Conservation (phyloP, 1,140 invertebrate species). For the Drosophila neocordata region DNA sequence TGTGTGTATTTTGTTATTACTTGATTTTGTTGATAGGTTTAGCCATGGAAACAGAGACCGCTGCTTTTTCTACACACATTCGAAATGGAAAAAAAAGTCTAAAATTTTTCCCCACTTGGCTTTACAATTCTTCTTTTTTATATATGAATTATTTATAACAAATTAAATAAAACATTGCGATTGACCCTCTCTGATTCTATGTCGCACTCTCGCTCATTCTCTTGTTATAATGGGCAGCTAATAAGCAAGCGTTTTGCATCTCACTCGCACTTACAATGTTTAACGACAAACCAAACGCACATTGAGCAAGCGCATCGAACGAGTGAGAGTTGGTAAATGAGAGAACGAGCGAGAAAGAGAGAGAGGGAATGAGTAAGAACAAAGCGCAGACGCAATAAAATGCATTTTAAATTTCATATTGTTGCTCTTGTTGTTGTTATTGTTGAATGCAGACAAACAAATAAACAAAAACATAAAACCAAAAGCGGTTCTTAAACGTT, state of each 20-base stretch:
- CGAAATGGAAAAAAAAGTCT: background rate
- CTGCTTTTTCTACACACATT: background rate
- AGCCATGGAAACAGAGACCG: no score
- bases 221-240: background rate
- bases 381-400: slow-evolving; percentile 10
- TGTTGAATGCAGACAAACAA: slow-evolving; percentile 11
- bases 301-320: slow-evolving; percentile 6
- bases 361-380: background rate
- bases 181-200: background rate
- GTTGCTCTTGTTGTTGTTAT: slow-evolving; percentile 1
- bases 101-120: background rate
- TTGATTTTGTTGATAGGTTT: no score
- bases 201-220: no score
- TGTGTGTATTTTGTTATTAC: background rate
- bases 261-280: background rate
- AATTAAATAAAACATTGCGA: background rate
- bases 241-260: background rate
- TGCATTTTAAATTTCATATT: slow-evolving; percentile 10
- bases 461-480: background rate
- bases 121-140: background rate
- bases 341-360: background rate
- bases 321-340: background rate
- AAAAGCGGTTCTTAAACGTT: background rate
- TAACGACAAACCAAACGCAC: background rate
- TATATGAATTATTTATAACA: background rate